These are phyloP conservation scores for Podilymbus podiceps DNA, from an alignment of 2,113 vertebrate genomes.

Conservation along the genomic window DNA sequence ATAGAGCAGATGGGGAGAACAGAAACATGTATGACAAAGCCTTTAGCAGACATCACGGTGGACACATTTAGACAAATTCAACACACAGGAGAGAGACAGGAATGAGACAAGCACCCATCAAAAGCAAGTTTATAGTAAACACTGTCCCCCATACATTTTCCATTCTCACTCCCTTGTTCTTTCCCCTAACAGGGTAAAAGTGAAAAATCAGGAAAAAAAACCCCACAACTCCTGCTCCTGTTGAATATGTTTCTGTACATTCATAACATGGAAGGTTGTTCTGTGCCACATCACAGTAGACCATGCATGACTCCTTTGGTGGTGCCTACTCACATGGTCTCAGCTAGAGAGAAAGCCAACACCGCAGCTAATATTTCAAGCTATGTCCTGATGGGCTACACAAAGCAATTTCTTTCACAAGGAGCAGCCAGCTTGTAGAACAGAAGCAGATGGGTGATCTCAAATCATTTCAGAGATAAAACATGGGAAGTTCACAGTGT, in stretches of 20 bases:
- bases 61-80: background rate
- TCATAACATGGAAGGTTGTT: background rate
- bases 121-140: background rate
- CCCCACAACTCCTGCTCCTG: background rate
- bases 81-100: background rate
- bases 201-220: background rate
- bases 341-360: background rate
- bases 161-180: background rate
- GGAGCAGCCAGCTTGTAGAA: background rate
- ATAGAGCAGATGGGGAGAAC: background rate
- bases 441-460: conserved; percentile 1
- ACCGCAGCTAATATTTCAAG: background rate
- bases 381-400: background rate
- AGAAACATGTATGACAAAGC: background rate
- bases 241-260: background rate
- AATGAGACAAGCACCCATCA: background rate
- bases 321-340: background rate
- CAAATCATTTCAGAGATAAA: background rate
- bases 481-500: background rate
- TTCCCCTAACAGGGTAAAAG: background rate
- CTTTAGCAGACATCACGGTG: background rate
- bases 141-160: background rate
- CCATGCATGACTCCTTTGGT: background rate
- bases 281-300: background rate
- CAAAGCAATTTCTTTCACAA: background rate